Evolutionary conservation across 2,888 invertebrate species (phyloP), one percentile per base, ranked within the genome.

Genomic region (Troides aeacus): DNA sequence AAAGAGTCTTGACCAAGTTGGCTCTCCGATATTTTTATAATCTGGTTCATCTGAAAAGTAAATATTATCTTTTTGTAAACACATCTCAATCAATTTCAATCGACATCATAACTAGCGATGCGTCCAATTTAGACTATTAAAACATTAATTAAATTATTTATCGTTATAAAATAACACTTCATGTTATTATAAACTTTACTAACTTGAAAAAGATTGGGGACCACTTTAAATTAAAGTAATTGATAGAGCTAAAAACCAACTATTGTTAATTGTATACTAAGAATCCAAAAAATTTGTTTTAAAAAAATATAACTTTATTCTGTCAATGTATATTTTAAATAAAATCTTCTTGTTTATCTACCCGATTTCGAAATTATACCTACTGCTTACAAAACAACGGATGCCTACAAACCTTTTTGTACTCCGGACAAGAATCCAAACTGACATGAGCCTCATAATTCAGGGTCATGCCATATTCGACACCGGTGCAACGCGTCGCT

Each of bases 1-100:
- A 97, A 84, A 23, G 90, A 87, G 77, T 96, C 95, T 63, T 96
- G 96, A 4, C 94, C 94, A 64, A 98, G 91, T 67, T 96, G 96
- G 5, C 95, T 95, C 75, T 97, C 97, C 71, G 95, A 95, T 77
- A 98, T 96, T 18, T 89, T 90, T 63, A 96, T 93, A 0, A 86
- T 93, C 79, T 90, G 84, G 42, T 77, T 82, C 30, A 80, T 81
- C 92, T 92, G 79, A 46, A 81, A 80, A 62, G 5, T 30, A 39
- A 57, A 3, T n/a, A 18, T 18, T 30, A 4, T 30, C 30, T 21
- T 57, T 57, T 57, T 57, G n/a, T 57, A 21, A 6, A 21, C 12
- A 18, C n/a, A 57, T 18, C 15, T 15, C 10, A 17, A 50, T 50
- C 15, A 18, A 50, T 50, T 50, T 17, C 15, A 50, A 17, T 50